Evolutionary conservation across 1,140 invertebrate genomes (phyloP), one percentile per base, ranked within the genome.

Genomic region (Calliopsis andreniformis): DNA sequence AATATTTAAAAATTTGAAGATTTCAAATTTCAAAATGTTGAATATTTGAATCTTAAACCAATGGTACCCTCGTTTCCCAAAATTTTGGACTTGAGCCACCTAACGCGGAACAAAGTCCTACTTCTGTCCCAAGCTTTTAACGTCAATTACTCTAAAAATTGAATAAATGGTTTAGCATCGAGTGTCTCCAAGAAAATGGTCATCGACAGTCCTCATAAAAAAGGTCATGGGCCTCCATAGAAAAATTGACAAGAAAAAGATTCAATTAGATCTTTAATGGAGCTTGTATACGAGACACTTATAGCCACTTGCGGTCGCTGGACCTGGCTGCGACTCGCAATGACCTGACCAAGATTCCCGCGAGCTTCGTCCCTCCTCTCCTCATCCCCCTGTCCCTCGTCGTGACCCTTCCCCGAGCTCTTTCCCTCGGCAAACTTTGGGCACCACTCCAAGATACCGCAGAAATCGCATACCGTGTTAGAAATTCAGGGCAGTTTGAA

Each of bases 261-360:
- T 87, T 83, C 79, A 80, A 83, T 87, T 75, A 75, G 72, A 70
- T 51, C 78, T 80, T 83, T 84, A 87, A 87, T 83, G 71, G 79
- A 83, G 69, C 58, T 63, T 59, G 66, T 81, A 62, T 71, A 83
- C 71, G 80, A 78, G 81, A 69, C 82, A 83, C 80, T 84, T 85
- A 81, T 62, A 77, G 79, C 84, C 86, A 87, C 86, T 90, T 83
- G 86, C 83, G 87, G 82, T 64, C 81, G 83, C 76, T 87, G 87
- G 88, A 87, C 80, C 84, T 59, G 69, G 62, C 63, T 76, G 63
- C 78, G 76, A 76, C 76, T 86, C 77, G 55, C 75, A 86, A 88
- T 87, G 84, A 89, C 86, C 85, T 55, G 51, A 53, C 35, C 76
- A 75, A 66, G 81, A 84, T 86, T 86, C 79, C 64, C 70, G 62